A percentile compares a stretch with the other conserved stretches of the same genome.
phyloP scores from a whole-genome alignment of 2,113 vertebrate species.

The Deroptyus accipitrinus region DNA sequence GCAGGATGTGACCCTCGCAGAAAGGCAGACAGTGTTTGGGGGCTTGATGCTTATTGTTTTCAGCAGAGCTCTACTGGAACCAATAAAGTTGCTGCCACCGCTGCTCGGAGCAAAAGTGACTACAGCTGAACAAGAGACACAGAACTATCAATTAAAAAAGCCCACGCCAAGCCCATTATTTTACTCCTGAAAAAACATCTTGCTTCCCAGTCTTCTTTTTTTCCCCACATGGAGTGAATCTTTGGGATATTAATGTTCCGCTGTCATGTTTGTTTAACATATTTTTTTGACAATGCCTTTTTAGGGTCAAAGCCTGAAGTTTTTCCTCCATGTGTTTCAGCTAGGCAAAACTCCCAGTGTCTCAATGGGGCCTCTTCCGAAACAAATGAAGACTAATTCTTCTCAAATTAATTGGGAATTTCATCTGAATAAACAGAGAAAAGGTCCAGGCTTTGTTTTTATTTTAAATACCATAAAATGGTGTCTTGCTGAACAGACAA shows the following conservation, averaged over 20 bases:
- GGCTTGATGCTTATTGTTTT: constrained; percentile 32
- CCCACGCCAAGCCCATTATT: constrained; percentile 1
- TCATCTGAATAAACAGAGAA: constrained; percentile 15
- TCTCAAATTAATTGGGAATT: background rate
- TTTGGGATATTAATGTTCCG: constrained; percentile 21
- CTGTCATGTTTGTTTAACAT: constrained; percentile 39
- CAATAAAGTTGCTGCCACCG: background rate
- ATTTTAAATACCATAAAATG: background rate
- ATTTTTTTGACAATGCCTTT: constrained; percentile 48
- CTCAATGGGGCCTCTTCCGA: background rate
- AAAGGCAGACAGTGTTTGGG: background rate
- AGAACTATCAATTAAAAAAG: constrained; percentile 45
- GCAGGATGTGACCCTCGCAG: background rate
- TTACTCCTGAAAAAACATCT: constrained; percentile 15
- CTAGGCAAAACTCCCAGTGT: constrained; percentile 20
- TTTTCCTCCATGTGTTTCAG: constrained; percentile 35
- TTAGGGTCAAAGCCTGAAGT: constrained; percentile 39
- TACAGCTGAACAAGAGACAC: constrained; percentile 37
- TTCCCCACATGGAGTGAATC: constrained; percentile 22
- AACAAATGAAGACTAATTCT: constrained; percentile 21
- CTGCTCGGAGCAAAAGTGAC: constrained; percentile 16
- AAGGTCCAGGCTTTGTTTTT: background rate
- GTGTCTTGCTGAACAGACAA: background rate
- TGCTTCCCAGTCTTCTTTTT: background rate
- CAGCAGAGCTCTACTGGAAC: constrained; percentile 29